Evolutionary conservation across 2,797 vertebrate genomes (phyloP).

Genomic region (Lagorchestes hirsutus): DNA sequence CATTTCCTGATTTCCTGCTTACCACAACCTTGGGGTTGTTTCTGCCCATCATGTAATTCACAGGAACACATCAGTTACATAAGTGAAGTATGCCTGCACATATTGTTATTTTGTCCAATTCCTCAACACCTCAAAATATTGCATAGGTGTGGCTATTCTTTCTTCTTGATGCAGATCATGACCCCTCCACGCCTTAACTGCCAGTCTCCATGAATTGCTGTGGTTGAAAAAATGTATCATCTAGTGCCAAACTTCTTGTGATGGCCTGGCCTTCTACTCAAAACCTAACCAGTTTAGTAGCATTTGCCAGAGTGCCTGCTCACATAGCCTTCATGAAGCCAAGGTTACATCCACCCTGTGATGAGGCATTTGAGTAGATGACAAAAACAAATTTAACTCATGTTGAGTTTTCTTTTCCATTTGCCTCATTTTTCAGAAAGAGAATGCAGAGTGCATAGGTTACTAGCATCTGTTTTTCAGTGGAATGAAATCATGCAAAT

Average conservation of each 20-base stretch:
- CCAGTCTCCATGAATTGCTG: neutral
- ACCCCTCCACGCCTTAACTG: neutral
- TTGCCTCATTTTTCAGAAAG: conserved; percentile 41
- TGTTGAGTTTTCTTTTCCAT: neutral
- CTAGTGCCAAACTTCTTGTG: neutral
- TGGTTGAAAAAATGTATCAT: neutral
- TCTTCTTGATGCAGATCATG: neutral
- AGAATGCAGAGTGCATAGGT: conserved; percentile 13
- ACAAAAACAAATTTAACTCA: neutral
- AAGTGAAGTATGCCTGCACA: neutral
- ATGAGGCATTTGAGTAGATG: neutral
- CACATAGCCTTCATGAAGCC: neutral
- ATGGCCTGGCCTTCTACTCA: neutral
- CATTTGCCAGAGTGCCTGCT: neutral
- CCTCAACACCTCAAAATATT: neutral
- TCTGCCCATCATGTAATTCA: conserved; percentile 16
- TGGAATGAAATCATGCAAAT: conserved; percentile 11
- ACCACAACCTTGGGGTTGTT: neutral
- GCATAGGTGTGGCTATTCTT: neutral
- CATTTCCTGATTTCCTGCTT: neutral
- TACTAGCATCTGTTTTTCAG: conserved; percentile 16
- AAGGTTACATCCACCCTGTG: neutral
- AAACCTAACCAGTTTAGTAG: neutral
- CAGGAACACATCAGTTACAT: neutral
- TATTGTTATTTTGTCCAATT: neutral